phyloP scores from a whole-genome alignment of 2,113 vertebrate genomes.

The Melanostigma gelatinosum region DNA sequence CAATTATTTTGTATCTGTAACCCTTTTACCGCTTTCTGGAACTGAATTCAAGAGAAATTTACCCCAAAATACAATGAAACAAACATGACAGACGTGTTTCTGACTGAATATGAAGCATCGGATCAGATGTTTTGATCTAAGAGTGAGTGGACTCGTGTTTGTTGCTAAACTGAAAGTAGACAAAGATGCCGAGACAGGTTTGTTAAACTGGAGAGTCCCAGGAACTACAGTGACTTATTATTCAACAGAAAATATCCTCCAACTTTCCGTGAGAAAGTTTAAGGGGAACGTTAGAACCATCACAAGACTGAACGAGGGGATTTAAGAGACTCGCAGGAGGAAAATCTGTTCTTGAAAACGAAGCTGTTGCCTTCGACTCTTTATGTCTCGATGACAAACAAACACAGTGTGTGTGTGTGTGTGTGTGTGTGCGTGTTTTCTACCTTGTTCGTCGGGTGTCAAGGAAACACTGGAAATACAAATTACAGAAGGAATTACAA shows the following conservation, averaged over 20 bases:
- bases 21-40: neutral
- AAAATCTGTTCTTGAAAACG: neutral
- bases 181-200: neutral
- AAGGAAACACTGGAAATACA: slow-evolving; percentile 67
- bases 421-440: neutral
- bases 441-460: slow-evolving; percentile 84
- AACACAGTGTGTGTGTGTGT: slow-evolving; percentile 16
- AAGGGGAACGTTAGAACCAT: neutral
- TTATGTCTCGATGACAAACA: neutral
- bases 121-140: neutral
- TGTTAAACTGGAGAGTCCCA: neutral
- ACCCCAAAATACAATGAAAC: neutral
- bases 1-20: neutral
- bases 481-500: neutral
- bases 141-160: neutral
- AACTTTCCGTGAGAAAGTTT: neutral
- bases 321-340: neutral
- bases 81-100: neutral
- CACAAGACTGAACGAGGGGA: neutral
- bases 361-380: neutral
- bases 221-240: neutral
- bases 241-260: neutral
- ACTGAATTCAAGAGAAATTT: neutral
- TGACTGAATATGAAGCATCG: neutral
- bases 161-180: slow-evolving; percentile 1